Base-by-base conservation (phyloP, 2,888 invertebrate species). In the Nomada ferruginata region DNA sequence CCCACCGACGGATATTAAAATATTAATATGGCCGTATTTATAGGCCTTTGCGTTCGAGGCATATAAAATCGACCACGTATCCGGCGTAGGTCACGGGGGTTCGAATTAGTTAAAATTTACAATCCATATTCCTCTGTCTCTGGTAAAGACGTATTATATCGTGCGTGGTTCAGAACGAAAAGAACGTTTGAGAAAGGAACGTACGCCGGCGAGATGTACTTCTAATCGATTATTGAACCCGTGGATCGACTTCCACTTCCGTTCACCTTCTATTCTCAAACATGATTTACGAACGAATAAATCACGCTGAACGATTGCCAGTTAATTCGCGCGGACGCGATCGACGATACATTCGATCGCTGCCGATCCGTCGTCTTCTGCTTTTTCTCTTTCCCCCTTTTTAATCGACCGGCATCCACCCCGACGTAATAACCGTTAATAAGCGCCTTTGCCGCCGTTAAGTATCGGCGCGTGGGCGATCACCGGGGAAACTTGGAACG, bases 371-470 rank as follows among this genome's bases (percentile, higher is more conserved):
- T 7, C 50, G 61, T 15, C 50, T 47, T 57, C 55, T 42, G 29
- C 53, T 52, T 29, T 55, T 44, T 69, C 71, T 64, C 64, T 36
- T 55, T 63, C 60, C 66, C 20, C 52, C 64, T 53, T 64, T 87
- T 87, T 84, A 84, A 87, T 87, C 83, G 87, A 20, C 59, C 79
- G 88, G 87, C 85, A 84, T 83, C 88, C 88, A 36, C 36, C 72
- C 83, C 86, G 89, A 89, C 84, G 89, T 90, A 91, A 91, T 91
- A 91, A 91, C 90, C 89, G 90, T 91, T 91, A 91, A 91, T 91
- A 91, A 91, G 89, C 90, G 86, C 85, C 89, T 89, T 89, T 79
- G 89, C 89, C 75, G 90, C 86, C 85, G 90, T 88, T 90, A 90
- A 90, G 88, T 89, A 90, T 83, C 89, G 82, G 78, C 91, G 90